Conservation (phyloP, 1,140 invertebrate genomes). For the Agrypnia vestita region DNA sequence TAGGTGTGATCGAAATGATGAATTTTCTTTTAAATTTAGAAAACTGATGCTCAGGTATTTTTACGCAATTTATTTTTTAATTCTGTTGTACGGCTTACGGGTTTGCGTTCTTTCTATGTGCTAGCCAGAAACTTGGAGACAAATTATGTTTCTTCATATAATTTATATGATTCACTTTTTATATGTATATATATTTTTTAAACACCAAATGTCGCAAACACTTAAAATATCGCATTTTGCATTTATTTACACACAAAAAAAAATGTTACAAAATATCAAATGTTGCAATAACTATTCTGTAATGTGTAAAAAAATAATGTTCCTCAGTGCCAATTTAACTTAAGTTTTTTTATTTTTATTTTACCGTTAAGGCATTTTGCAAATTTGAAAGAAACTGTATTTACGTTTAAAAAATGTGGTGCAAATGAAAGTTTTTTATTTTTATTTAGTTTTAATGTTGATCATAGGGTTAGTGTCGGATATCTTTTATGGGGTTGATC, state of each 20-base stretch:
- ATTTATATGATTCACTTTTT: no score
- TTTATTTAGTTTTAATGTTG: conserved; percentile 52
- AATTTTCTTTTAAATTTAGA: no score
- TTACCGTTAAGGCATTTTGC: conserved; percentile 11
- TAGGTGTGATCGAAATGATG: no score
- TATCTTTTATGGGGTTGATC: conserved; percentile 58
- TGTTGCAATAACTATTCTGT: background rate
- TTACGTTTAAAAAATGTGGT: conserved; percentile 45
- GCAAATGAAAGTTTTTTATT: conserved; percentile 51
- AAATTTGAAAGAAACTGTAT: conserved; percentile 37
- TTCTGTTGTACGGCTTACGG: no score
- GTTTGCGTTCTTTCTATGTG: no score
- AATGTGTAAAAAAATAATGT: conserved; percentile 33
- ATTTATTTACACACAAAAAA: conserved; percentile 16
- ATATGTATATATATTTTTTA: no score
- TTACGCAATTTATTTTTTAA: no score
- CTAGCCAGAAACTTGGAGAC: no score
- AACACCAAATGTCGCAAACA: no score
- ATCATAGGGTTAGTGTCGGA: conserved; percentile 9
- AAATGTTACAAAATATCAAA: conserved; percentile 5
- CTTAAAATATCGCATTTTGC: background rate
- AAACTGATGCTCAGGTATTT: no score
- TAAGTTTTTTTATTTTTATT: conserved; percentile 53
- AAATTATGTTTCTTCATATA: no score
- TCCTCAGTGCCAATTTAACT: conserved; percentile 59